These are phyloP conservation scores for Cebus imitator DNA, from an alignment of 2,113 vertebrate genomes.

Conservation along the genomic window DNA sequence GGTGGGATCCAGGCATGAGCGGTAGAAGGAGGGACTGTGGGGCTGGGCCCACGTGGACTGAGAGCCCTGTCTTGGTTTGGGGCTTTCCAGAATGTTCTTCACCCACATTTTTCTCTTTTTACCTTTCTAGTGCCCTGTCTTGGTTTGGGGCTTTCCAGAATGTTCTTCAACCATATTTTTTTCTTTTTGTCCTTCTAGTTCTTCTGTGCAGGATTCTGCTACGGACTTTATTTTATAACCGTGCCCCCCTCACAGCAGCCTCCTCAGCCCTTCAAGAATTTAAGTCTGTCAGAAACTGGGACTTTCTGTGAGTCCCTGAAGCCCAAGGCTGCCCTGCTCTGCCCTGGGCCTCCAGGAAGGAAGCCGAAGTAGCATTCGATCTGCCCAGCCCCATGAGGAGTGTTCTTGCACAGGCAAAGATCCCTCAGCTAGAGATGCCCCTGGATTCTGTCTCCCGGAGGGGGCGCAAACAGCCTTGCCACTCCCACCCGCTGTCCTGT, in stretches of 20 bases:
- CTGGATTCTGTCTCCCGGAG: neutral
- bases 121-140: neutral
- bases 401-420: neutral
- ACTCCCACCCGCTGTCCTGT: neutral
- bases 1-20: neutral
- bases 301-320: neutral
- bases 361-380: accelerated
- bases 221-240: neutral
- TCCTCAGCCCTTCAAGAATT: neutral
- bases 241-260: accelerated
- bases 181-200: neutral
- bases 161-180: neutral
- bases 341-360: neutral
- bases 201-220: neutral
- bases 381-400: neutral
- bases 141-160: conserved; percentile 23
- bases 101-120: neutral
- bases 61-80: neutral
- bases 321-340: neutral
- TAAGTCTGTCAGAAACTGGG: neutral
- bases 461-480: neutral
- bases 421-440: neutral
- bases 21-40: neutral
- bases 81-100: conserved; percentile 31
- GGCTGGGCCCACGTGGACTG: neutral